Percentiles rank a stretch among this genome's conserved stretches.
phyloP scores from a whole-genome alignment of 2,888 invertebrate species.

The Archips xylosteana region DNA sequence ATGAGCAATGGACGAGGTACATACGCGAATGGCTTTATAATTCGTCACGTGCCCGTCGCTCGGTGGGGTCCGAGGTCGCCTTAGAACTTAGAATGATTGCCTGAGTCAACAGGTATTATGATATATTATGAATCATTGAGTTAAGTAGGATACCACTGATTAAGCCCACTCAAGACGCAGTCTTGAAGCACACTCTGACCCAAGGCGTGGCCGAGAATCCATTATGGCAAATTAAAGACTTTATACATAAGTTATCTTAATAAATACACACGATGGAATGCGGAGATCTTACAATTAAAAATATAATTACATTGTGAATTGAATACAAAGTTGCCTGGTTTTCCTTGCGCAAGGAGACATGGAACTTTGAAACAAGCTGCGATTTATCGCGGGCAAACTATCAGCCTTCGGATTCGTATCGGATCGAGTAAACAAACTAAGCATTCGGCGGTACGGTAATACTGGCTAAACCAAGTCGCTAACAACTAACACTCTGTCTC shows the following conservation, averaged over 20 bases:
- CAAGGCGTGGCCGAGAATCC: constrained; percentile 53
- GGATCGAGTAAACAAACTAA: constrained; percentile 41
- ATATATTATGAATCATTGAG: constrained; percentile 58
- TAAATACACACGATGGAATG: constrained; percentile 52
- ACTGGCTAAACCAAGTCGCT: constrained; percentile 50
- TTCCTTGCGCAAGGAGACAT: constrained; percentile 70
- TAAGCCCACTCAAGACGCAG: constrained; percentile 57
- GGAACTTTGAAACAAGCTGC: constrained; percentile 56
- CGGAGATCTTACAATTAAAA: constrained; percentile 45
- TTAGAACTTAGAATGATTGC: constrained; percentile 58
- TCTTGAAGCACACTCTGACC: constrained; percentile 55
- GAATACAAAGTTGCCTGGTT: constrained; percentile 59
- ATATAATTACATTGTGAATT: constrained; percentile 35
- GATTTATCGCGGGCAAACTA: constrained; percentile 10
- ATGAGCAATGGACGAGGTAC: constrained; percentile 59
- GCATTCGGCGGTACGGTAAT: constrained; percentile 53
- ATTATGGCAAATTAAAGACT: constrained; percentile 44
- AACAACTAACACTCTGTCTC: constrained; percentile 76
- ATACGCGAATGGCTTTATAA: constrained; percentile 44
- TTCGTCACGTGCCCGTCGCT: constrained; percentile 57
- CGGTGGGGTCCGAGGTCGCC: constrained; percentile 70
- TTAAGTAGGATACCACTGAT: constrained; percentile 66
- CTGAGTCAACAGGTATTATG: constrained; percentile 53
- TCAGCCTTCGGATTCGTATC: constrained; percentile 42
- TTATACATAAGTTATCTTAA: constrained; percentile 50